Evolutionary conservation across 1,140 invertebrate genomes (phyloP).

Genomic region (Brachionus asplanchnoidis): DNA sequence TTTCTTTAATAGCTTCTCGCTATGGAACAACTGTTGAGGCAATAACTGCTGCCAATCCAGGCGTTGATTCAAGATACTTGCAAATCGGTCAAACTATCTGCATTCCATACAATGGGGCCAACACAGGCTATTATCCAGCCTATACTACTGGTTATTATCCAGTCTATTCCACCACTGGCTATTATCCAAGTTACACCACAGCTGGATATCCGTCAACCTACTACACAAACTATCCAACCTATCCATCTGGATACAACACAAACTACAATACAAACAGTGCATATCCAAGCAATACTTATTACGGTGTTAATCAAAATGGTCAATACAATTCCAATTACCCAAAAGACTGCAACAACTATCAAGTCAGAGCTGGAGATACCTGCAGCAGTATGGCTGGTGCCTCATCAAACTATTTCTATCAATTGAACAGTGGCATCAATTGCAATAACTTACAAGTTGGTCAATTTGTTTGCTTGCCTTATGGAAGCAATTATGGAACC

Average conservation of each 20-base stretch:
- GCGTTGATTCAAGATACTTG: neutral
- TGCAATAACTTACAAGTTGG: neutral
- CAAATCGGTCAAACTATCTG: neutral
- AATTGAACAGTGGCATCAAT: neutral
- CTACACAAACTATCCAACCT: neutral
- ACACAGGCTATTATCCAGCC: neutral
- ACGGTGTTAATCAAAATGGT: neutral
- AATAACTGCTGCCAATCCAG: neutral
- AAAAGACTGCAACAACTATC: neutral
- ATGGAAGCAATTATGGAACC: neutral
- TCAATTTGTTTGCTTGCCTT: neutral
- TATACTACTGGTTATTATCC: no score
- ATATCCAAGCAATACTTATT: neutral
- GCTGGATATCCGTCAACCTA: neutral
- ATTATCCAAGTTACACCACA: neutral
- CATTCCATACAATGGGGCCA: neutral
- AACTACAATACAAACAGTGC: neutral
- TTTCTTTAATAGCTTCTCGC: neutral
- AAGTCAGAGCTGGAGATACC: neutral
- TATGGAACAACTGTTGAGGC: neutral
- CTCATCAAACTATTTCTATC: conserved; percentile 8
- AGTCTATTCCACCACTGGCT: neutral
- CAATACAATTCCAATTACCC: neutral
- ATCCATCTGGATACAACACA: neutral
- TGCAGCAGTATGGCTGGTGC: neutral